These are phyloP conservation scores for Chouioia cunea DNA, from an alignment of 2,888 invertebrate species.

Conservation along the genomic window DNA sequence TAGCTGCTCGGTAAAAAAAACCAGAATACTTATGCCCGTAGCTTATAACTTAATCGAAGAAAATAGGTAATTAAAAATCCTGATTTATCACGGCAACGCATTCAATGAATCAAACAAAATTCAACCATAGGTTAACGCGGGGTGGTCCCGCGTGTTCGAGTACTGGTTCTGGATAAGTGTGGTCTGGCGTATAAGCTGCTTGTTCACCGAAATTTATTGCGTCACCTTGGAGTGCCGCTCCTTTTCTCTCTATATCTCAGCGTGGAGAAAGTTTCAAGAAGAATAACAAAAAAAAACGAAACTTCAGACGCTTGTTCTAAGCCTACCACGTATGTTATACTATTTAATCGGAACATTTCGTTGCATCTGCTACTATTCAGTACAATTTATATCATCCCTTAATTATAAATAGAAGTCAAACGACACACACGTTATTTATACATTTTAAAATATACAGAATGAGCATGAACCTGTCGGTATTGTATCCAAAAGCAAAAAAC, in stretches of 20 bases:
- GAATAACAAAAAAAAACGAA: slow-evolving; percentile 1
- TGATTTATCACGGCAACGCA: background rate
- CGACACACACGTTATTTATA: no score
- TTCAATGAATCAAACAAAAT: background rate
- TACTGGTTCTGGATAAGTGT: slow-evolving; percentile 9
- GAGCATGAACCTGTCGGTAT: no score
- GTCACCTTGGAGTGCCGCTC: slow-evolving; percentile 22
- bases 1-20: no score
- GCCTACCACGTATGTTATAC: background rate
- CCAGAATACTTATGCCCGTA: no score
- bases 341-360: no score
- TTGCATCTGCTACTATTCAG: no score
- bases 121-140: slow-evolving; percentile 18
- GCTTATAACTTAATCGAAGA: no score
- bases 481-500: no score
- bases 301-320: slow-evolving; percentile 8
- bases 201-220: slow-evolving; percentile 38
- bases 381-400: no score
- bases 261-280: slow-evolving; percentile 18
- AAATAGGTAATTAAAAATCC: slow-evolving; percentile 7
- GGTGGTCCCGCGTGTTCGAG: slow-evolving; percentile 30
- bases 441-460: no score
- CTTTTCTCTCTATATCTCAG: no score
- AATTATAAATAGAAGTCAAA: no score
- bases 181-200: slow-evolving; percentile 12